Conservation (phyloP, 2,888 invertebrate genomes). For the Cerastis rubricosa region DNA sequence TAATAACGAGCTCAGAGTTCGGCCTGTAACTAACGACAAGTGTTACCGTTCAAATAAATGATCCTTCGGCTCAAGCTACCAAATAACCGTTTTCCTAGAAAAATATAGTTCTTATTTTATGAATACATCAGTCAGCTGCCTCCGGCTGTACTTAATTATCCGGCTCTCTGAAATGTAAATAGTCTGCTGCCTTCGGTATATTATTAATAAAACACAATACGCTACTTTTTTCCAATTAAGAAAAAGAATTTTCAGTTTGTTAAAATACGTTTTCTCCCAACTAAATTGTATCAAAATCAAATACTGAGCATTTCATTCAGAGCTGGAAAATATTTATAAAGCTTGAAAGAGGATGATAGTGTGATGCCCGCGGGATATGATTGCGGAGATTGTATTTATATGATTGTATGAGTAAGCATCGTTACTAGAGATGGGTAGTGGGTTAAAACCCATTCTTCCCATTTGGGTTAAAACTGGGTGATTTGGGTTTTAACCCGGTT, state of each 20-base stretch:
- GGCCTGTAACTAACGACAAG: slow-evolving; percentile 38
- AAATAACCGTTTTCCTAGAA: slow-evolving; percentile 33
- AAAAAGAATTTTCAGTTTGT: slow-evolving; percentile 1
- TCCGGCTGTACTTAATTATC: slow-evolving; percentile 51
- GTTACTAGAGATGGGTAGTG: no score
- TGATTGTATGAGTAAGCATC: neutral
- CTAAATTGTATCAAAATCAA: slow-evolving; percentile 1
- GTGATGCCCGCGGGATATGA: neutral
- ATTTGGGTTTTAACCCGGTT: no score
- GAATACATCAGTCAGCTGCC: slow-evolving; percentile 45
- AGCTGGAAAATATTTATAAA: slow-evolving; percentile 9
- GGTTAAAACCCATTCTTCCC: no score
- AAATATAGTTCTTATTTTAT: slow-evolving; percentile 39
- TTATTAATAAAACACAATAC: slow-evolving; percentile 31
- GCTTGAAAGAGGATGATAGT: slow-evolving; percentile 4
- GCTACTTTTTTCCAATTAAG: neutral
- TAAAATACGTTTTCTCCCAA: neutral
- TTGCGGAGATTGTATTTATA: neutral
- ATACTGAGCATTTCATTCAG: neutral
- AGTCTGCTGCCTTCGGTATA: slow-evolving; percentile 14
- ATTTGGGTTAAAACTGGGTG: no score
- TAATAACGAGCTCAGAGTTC: slow-evolving; percentile 27
- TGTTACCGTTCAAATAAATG: slow-evolving; percentile 41
- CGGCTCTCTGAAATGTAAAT: slow-evolving; percentile 29
- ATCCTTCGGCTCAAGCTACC: slow-evolving; percentile 14